These are phyloP conservation scores for Pyrochroa serraticornis DNA, from an alignment of 2,888 invertebrate genomes.

Conservation along the genomic window DNA sequence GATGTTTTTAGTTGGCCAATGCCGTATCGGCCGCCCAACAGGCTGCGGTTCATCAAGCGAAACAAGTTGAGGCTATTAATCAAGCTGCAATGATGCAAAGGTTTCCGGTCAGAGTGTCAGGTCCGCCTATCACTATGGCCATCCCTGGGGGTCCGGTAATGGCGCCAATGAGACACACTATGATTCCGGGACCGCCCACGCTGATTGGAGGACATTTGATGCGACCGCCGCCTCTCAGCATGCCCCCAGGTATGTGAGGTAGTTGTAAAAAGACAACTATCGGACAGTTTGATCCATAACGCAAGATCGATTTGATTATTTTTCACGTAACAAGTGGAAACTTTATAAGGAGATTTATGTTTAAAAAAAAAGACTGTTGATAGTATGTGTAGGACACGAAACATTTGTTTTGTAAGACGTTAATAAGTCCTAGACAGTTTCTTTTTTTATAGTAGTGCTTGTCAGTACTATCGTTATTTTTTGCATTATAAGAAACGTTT, in stretches of 20 bases:
- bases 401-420: slow-evolving; percentile 13
- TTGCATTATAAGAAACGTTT: neutral
- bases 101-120: slow-evolving; percentile 58
- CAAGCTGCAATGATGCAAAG: slow-evolving; percentile 58
- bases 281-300: slow-evolving; percentile 11
- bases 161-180: slow-evolving; percentile 62
- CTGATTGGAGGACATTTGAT: slow-evolving; percentile 66
- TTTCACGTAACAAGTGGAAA: slow-evolving; percentile 9
- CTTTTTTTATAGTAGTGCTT: slow-evolving; percentile 10
- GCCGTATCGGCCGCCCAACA: slow-evolving; percentile 61
- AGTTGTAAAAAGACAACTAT: slow-evolving; percentile 23
- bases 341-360: slow-evolving; percentile 4
- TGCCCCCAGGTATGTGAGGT: slow-evolving; percentile 68
- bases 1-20: slow-evolving; percentile 52
- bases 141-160: slow-evolving; percentile 61
- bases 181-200: slow-evolving; percentile 60
- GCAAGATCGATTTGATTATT: slow-evolving; percentile 8
- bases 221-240: slow-evolving; percentile 69
- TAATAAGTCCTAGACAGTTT: slow-evolving; percentile 7
- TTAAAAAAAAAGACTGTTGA: slow-evolving; percentile 2
- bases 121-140: slow-evolving; percentile 57
- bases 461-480: slow-evolving; percentile 1
- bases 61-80: slow-evolving; percentile 55
- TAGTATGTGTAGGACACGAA: slow-evolving; percentile 20
- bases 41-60: slow-evolving; percentile 58